These are phyloP conservation scores for Brachionus paranguensis DNA, from an alignment of 1,140 invertebrate genomes.

Conservation along the genomic window DNA sequence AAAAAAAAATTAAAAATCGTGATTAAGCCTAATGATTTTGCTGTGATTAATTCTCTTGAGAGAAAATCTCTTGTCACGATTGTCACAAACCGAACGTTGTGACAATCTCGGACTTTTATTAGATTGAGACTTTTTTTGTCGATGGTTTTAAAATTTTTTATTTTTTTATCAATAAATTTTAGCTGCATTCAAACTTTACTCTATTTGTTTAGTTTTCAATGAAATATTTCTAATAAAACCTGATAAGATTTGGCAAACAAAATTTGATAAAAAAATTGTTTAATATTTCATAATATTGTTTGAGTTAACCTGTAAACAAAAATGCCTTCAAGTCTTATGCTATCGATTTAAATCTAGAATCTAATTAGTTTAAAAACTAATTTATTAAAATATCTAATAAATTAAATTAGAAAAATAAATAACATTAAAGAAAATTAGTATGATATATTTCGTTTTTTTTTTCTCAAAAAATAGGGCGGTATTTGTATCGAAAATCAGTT, in stretches of 20 bases:
- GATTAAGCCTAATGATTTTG: background rate
- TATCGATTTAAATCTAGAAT: background rate
- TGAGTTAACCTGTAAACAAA: background rate
- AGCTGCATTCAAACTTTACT: background rate
- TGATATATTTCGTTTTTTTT: background rate
- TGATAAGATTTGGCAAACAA: background rate
- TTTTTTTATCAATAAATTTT: background rate
- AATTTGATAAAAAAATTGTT: background rate
- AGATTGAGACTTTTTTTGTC: background rate
- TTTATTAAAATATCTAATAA: background rate
- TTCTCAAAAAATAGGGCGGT: background rate
- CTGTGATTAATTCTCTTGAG: background rate
- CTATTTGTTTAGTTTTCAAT: background rate
- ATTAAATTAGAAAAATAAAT: background rate
- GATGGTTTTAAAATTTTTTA: background rate
- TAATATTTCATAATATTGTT: background rate
- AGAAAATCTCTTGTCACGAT: background rate
- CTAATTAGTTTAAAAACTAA: background rate
- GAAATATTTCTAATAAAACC: background rate
- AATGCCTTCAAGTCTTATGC: background rate
- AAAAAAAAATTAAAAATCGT: background rate
- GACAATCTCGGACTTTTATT: background rate
- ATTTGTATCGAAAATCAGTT: background rate
- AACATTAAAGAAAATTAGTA: background rate
- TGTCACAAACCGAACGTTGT: background rate